Evolutionary conservation across 2,797 vertebrate species (phyloP).

Genomic region (Pygocentrus nattereri): DNA sequence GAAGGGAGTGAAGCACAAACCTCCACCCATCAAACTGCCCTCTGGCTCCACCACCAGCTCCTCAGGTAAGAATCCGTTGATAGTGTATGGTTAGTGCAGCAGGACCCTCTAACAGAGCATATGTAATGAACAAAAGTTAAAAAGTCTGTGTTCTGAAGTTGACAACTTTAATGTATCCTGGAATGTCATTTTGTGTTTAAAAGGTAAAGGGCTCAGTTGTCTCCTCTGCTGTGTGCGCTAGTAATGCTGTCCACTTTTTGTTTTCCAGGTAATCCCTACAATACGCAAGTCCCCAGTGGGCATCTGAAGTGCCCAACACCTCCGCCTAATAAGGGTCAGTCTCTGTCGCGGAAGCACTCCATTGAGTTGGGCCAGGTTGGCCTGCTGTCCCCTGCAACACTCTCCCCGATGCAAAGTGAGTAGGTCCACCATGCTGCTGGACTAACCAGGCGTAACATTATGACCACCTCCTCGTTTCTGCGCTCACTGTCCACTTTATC

Average conservation of each 20-base stretch:
- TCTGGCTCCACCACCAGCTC: constrained; percentile 81
- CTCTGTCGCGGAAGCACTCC: constrained; percentile 94
- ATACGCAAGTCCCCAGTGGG: constrained; percentile 89
- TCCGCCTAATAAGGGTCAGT: constrained; percentile 89
- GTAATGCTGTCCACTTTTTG: neutral
- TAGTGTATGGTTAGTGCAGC: too few species aligned
- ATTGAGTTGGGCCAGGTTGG: constrained; percentile 91
- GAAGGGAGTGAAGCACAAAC: constrained; percentile 94
- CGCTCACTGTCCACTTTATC: too few species aligned
- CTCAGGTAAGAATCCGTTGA: constrained; percentile 72
- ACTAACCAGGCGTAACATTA: too few species aligned
- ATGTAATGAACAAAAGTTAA: too few species aligned
- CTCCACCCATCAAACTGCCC: constrained; percentile 96
- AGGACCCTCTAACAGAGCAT: too few species aligned
- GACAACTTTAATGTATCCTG: too few species aligned
- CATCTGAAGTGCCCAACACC: constrained; percentile 97
- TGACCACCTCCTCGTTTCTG: too few species aligned
- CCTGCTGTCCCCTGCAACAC: constrained; percentile 91
- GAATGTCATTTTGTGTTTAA: too few species aligned
- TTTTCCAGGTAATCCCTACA: constrained; percentile 90
- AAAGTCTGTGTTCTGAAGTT: too few species aligned
- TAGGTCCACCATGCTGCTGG: constrained; percentile 49
- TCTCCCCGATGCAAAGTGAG: constrained; percentile 98
- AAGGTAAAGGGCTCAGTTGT: too few species aligned
- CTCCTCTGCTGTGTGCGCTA: neutral